Percentiles rank a stretch among this genome's conserved stretches.
phyloP scores from a whole-genome alignment of 2,888 invertebrate species.

The Polylopha cassiicola region DNA sequence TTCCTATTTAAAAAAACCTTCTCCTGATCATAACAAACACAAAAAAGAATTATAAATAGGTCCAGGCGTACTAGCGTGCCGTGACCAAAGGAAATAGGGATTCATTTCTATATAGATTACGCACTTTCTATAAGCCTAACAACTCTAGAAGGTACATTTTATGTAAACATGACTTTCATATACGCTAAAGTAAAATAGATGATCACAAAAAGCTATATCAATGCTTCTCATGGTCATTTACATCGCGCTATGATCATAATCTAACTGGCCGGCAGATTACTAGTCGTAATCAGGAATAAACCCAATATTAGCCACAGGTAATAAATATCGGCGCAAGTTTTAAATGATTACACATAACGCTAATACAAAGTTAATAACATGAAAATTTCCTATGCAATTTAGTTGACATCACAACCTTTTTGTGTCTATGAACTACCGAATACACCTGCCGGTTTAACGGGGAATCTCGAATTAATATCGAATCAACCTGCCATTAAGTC shows the following conservation, averaged over 20 bases:
- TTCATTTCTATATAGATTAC: too few relatives aligned
- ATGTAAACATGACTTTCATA: constrained; percentile 15
- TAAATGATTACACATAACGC: too few relatives aligned
- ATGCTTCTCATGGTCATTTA: constrained; percentile 19
- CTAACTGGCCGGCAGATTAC: constrained; percentile 14
- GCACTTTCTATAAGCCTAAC: too few relatives aligned
- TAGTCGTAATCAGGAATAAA: not conserved
- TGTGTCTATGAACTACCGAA: constrained; percentile 39
- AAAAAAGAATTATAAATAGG: too few relatives aligned
- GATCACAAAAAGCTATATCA: constrained; percentile 15
- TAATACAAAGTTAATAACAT: constrained; percentile 2
- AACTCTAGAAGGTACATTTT: too few relatives aligned
- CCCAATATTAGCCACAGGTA: not conserved
- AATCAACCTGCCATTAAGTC: constrained; percentile 73
- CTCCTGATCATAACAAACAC: too few relatives aligned
- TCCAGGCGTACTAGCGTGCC: too few relatives aligned
- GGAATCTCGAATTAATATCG: constrained; percentile 66
- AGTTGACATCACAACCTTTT: constrained; percentile 13
- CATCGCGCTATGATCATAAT: constrained; percentile 7
- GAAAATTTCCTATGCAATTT: constrained; percentile 1
- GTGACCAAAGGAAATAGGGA: too few relatives aligned
- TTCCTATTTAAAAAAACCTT: too few relatives aligned
- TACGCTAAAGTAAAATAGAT: constrained; percentile 12
- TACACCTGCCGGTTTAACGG: constrained; percentile 35
- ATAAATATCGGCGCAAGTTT: too few relatives aligned